Conservation (phyloP, 2,888 invertebrate genomes). For the Oscheius sp. region DNA sequence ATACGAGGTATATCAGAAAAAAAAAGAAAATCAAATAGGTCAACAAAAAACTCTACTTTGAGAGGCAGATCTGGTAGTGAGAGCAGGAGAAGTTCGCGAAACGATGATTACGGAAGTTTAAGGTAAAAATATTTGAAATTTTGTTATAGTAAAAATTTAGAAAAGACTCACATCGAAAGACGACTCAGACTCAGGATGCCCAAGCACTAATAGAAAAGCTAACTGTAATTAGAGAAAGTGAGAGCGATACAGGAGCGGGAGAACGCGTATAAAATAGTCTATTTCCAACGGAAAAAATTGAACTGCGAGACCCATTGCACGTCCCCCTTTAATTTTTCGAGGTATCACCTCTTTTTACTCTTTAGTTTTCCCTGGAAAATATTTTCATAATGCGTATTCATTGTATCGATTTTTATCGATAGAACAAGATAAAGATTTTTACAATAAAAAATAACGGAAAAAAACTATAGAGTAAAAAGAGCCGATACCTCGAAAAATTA, state of each 20-base stretch:
- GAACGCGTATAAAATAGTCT: conserved; percentile 52
- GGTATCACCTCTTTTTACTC: no score
- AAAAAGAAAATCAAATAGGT: conserved; percentile 24
- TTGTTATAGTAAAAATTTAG: conserved; percentile 28
- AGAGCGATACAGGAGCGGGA: conserved; percentile 50
- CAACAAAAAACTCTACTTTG: conserved; percentile 54
- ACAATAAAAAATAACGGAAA: no score
- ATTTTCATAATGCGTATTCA: no score
- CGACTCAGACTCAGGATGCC: conserved; percentile 32
- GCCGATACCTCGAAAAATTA: no score
- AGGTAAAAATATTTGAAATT: background rate
- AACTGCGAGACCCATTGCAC: no score
- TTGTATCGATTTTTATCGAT: no score
- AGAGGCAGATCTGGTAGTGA: conserved; percentile 29
- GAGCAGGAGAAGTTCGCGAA: conserved; percentile 32
- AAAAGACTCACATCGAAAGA: conserved; percentile 35
- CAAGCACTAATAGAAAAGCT: conserved; percentile 48
- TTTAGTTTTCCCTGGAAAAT: no score
- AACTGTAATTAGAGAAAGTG: conserved; percentile 56
- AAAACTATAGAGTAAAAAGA: no score
- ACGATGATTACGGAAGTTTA: conserved; percentile 22
- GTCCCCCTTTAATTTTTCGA: no score
- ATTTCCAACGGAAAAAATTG: no score
- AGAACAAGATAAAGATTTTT: no score
- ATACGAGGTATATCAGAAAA: conserved; percentile 43